Conservation (phyloP, 92 coral and sea anemone species). For the Bergia puertoricense region DNA sequence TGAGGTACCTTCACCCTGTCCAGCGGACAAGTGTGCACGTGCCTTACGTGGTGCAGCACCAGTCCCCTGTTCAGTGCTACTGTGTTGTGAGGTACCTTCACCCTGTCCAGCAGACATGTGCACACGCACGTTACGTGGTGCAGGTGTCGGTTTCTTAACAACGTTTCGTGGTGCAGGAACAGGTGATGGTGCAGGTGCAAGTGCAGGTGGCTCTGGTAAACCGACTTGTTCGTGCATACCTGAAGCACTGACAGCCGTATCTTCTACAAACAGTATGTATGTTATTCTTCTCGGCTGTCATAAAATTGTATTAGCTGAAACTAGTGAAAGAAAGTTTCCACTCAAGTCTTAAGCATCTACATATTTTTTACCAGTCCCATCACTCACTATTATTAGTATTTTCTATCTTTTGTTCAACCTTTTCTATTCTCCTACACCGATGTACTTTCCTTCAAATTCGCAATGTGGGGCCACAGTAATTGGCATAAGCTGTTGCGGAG, state of each 20-base stretch:
- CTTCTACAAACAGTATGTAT: conserved; percentile 27
- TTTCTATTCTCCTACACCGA: too few species aligned
- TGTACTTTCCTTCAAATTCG: too few species aligned
- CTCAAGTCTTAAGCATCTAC: too few species aligned
- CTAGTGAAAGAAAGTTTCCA: too few species aligned
- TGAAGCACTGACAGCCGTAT: conserved; percentile 13
- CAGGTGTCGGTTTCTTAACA: conserved; percentile 27
- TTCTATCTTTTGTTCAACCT: too few species aligned
- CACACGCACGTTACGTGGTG: conserved; percentile 36
- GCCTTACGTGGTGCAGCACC: conserved; percentile 5
- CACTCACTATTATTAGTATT: too few species aligned
- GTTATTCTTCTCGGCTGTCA: not conserved
- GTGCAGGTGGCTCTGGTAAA: not conserved
- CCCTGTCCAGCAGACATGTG: not conserved
- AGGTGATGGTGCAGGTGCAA: conserved; percentile 35
- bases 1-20: too few species aligned
- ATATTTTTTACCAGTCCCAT: too few species aligned
- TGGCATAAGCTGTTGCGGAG: too few species aligned
- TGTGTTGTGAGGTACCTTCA: not conserved
- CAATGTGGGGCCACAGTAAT: too few species aligned
- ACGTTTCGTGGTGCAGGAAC: conserved; percentile 16
- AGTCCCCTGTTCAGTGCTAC: conserved; percentile 22
- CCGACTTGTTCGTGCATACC: not conserved
- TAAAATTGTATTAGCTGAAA: too few species aligned
- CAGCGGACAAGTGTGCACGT: not conserved